Evolutionary conservation across 2,113 vertebrate genomes (phyloP).

Genomic region (Tretioscincus oriximinensis): DNA sequence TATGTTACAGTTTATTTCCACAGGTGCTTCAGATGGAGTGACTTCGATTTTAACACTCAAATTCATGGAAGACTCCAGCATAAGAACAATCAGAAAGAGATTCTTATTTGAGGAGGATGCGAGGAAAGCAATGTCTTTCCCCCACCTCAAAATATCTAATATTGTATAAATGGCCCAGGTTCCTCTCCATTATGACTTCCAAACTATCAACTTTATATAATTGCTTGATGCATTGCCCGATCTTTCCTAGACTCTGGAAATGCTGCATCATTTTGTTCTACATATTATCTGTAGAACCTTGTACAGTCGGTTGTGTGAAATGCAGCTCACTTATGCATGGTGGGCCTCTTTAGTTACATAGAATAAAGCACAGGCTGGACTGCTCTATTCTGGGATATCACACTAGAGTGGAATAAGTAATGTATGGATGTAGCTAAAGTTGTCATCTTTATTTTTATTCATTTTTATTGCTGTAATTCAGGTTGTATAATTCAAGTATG

Average conservation of each 20-base stretch:
- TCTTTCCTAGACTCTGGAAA: not conserved
- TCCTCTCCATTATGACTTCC: no score
- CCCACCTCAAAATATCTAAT: not conserved
- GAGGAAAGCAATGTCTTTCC: not conserved
- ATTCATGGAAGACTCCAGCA: not conserved
- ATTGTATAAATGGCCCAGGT: not conserved
- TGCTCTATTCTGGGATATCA: no score
- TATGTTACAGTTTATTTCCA: not conserved
- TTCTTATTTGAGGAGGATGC: no score
- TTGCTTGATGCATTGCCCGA: no score
- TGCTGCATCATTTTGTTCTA: not conserved
- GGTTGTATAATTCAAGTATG: no score
- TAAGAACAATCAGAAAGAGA: no score
- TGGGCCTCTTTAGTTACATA: not conserved
- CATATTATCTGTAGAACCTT: not conserved
- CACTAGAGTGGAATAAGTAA: no score
- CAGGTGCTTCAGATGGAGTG: not conserved
- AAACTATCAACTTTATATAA: no score
- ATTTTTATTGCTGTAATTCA: no score
- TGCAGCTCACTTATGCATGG: not conserved
- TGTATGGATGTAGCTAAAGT: no score
- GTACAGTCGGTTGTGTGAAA: not conserved
- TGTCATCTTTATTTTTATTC: no score
- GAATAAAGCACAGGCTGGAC: no score
- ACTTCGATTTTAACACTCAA: not conserved